phyloP scores from a whole-genome alignment of 92 coral and sea anemone genomes.

The Actinernus sp. region DNA sequence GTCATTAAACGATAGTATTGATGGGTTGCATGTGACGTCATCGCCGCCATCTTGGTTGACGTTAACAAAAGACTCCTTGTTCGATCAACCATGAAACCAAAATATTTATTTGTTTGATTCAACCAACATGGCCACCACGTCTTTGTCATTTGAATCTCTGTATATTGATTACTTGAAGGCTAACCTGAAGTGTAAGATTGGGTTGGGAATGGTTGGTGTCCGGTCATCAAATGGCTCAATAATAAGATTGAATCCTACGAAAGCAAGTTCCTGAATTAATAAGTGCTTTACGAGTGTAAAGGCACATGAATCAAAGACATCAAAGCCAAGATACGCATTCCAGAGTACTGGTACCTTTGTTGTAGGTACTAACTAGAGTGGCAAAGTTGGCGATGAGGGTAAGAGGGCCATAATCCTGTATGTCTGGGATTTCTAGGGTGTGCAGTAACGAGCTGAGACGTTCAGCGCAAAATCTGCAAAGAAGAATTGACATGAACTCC shows the following conservation, averaged over 20 bases:
- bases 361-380: conserved; percentile 95
- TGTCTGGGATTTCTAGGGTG: conserved; percentile 95
- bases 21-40: too few relatives aligned
- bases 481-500: conserved; percentile 29
- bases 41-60: too few relatives aligned
- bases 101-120: too few relatives aligned
- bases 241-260: conserved; percentile 87
- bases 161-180: too few relatives aligned
- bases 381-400: conserved; percentile 98
- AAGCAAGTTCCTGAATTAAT: too few relatives aligned
- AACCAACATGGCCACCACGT: too few relatives aligned
- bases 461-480: conserved; percentile 87
- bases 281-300: too few relatives aligned
- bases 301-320: not conserved
- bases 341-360: conserved; percentile 66
- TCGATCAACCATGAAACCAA: too few relatives aligned
- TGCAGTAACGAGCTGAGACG: conserved; percentile 85
- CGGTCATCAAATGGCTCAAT: conserved; percentile 99
- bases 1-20: too few relatives aligned
- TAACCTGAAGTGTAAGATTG: conserved; percentile 95
- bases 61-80: too few relatives aligned
- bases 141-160: too few relatives aligned
- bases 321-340: not conserved
- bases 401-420: conserved; percentile 93
- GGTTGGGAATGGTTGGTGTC: conserved; percentile 99